These are phyloP conservation scores for Oreochromis grahami DNA, from an alignment of 2,797 vertebrate species.

Conservation along the genomic window DNA sequence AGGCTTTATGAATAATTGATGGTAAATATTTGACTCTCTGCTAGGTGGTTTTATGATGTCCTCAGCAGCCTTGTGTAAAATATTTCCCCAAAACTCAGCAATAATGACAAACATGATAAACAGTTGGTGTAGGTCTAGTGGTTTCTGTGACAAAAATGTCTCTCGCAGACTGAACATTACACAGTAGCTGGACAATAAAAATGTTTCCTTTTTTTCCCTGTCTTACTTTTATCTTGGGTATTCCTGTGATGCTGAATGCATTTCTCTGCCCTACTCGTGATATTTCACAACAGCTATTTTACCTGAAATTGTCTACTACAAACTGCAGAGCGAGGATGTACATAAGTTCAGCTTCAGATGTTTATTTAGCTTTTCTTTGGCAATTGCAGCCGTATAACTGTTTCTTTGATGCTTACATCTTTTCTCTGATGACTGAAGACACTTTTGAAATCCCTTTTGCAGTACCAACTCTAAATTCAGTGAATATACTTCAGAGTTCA, in stretches of 20 bases:
- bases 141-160: constrained; percentile 5
- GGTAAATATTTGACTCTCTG: constrained; percentile 59
- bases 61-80: constrained; percentile 32
- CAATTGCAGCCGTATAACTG: neutral
- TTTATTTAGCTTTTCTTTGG: neutral
- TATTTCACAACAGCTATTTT: constrained; percentile 2
- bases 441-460: constrained; percentile 2
- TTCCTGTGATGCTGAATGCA: neutral
- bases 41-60: constrained; percentile 37
- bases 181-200: neutral
- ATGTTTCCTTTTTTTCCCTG: neutral
- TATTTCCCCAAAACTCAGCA: constrained; percentile 21
- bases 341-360: neutral
- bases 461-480: neutral
- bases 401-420: neutral
- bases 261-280: neutral
- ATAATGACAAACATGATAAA: constrained; percentile 37
- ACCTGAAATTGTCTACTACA: neutral
- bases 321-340: neutral
- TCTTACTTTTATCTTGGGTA: neutral
- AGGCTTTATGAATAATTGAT: constrained; percentile 63
- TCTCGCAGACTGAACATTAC: neutral
- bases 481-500: constrained; percentile 6
- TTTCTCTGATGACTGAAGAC: constrained; percentile 3
- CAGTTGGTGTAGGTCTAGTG: neutral